A percentile compares a stretch with the other conserved stretches of the same genome.
phyloP scores from a whole-genome alignment of 2,797 vertebrate genomes.

The Lepilemur ruficaudatus region DNA sequence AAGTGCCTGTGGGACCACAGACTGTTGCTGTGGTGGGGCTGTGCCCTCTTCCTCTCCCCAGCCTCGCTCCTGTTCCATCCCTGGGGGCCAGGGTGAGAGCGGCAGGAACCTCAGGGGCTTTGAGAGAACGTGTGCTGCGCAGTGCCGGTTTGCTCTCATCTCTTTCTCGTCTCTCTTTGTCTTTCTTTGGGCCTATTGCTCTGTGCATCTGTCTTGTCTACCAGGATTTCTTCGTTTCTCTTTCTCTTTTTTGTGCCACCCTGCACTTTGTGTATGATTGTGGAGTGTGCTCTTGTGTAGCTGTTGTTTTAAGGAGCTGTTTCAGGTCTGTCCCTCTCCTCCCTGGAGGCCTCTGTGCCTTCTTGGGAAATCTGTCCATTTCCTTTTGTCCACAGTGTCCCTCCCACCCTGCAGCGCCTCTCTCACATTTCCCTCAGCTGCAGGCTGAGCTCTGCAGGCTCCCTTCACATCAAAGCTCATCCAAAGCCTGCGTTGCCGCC shows the following conservation, averaged over 20 bases:
- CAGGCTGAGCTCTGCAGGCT: neutral
- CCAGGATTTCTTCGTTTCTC: neutral
- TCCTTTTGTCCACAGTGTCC: neutral
- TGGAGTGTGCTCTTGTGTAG: neutral
- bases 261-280: neutral
- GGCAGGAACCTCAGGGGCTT: neutral
- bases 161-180: neutral
- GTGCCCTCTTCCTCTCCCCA: constrained; percentile 54
- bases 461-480: neutral
- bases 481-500: neutral
- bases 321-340: neutral
- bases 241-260: neutral
- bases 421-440: neutral
- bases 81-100: neutral
- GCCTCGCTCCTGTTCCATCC: neutral
- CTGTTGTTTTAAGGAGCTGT: neutral
- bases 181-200: neutral
- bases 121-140: accelerated
- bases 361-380: neutral
- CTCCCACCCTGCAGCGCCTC: neutral
- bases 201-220: neutral
- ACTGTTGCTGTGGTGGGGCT: constrained; percentile 52
- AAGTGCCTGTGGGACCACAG: constrained; percentile 70
- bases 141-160: neutral
- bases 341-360: neutral